These are phyloP conservation scores for Dasypus novemcinctus DNA, from an alignment of 2,113 vertebrate genomes.

Conservation along the genomic window DNA sequence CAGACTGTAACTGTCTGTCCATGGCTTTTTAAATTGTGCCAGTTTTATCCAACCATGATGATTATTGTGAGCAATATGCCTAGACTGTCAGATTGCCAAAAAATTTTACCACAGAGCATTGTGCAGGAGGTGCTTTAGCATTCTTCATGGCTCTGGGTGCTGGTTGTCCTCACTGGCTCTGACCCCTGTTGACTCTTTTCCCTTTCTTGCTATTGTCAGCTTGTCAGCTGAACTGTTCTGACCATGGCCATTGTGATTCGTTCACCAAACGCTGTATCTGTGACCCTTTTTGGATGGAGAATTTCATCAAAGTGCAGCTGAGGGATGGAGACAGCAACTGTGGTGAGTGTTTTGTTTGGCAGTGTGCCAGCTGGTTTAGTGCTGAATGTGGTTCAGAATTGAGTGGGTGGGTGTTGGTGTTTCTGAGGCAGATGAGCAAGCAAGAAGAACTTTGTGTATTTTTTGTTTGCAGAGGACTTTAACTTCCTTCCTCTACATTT, in stretches of 20 bases:
- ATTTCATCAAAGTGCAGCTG: constrained; percentile 92
- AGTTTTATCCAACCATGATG: neutral
- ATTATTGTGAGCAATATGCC: accelerated
- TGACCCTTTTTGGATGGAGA: constrained; percentile 99
- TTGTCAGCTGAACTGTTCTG: constrained; percentile 96
- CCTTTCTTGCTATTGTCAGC: constrained; percentile 82
- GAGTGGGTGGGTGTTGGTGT: constrained; percentile 34
- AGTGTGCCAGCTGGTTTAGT: neutral
- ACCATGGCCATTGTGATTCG: constrained; percentile 94
- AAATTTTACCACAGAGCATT: neutral
- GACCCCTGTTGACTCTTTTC: neutral
- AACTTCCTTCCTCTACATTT: constrained; percentile 30
- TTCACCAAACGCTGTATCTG: constrained; percentile 95
- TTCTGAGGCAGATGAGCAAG: constrained; percentile 53
- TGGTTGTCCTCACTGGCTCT: neutral
- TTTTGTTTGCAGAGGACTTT: constrained; percentile 61
- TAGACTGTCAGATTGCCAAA: neutral
- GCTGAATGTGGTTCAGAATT: neutral
- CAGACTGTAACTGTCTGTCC: neutral
- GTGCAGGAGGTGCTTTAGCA: too few relatives aligned
- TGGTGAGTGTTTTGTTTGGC: constrained; percentile 81
- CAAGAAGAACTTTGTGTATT: constrained; percentile 30
- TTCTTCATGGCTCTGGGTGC: neutral
- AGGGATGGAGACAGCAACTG: constrained; percentile 96
- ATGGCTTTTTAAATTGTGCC: neutral